Evolutionary conservation across 2,113 vertebrate species (phyloP), one percentile per base, ranked within the genome.

Genomic region (Proteles cristata): DNA sequence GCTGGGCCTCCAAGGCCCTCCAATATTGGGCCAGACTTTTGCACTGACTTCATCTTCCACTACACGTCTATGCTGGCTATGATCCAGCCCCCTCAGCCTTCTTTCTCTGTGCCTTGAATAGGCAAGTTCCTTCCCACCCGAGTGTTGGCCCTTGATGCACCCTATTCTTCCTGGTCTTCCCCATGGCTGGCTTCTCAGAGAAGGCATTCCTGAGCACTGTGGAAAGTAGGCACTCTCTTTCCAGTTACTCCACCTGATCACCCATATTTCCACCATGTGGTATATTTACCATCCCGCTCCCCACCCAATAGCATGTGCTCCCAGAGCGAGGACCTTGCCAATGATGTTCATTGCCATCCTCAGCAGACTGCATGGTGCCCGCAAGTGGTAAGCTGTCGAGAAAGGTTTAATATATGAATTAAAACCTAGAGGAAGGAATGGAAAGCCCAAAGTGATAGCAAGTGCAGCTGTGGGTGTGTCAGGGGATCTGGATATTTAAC

Each of bases 371-470:
- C 68, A 53, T 15, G 17, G 8, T 45, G 8, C 26, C 53, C 14
- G 2, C 19, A 86, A 26, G 39, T 28, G 31, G 50, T 39, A 39
- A 68, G 43, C 26, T 19, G 2, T 45, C 21, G 25, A 21, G 25
- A 84, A 71, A 74, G 53, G 35, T 79, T 85, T n/a, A 68, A 21
- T 33, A 25, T 11, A 66, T 50, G 21, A 77, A 43, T 66, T 43
- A 82, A 89, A 82, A n/a, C 61, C 43, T 58, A 95, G 80, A 55
- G 19, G 11, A 66, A 93, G 31, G 58, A 58, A 45, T 88, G 43
- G 8, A 14, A 79, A 85, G 35, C 61, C 31, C 65, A 90, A 61
- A 61, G 25, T 84, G 16, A 83, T 23, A 39, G 48, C 17, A 79
- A 58, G 4, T 43, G 35, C 2, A 21, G 58, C 45, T 35, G n/a